Base-by-base conservation (phyloP, 2,888 invertebrate species). In the Prenolepis imparis region DNA sequence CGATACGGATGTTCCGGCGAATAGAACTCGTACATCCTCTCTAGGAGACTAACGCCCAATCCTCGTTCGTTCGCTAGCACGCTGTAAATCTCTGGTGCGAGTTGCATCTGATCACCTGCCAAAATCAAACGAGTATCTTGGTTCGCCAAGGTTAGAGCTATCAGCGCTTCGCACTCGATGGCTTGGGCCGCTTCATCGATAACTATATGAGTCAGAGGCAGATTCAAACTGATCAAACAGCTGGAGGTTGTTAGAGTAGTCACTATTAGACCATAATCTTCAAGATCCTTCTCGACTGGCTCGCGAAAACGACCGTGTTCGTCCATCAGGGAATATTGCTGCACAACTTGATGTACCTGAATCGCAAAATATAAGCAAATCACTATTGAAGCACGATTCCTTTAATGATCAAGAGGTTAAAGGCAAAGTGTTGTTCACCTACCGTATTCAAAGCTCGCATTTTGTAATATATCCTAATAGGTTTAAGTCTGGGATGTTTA, bases 131-230 rank as follows among this genome's bases (percentile, higher is more conserved):
- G 95, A 0, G 98, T 98, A 15, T 95, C 95, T 73, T 96, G 96
- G 85, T 96, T 96, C 3, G 98, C 97, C 82, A 98, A 93, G 0
- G 97, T 96, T 78, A 98, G 93, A 0, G 98, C 98, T 95, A 97
- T 97, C 18, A 98, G 96, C 0, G 97, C 97, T 94, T 98, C 98
- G 95, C 97, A 97, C 94, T 98, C 98, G 95, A 98, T 96, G 0
- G 98, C 97, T 93, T 98, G 98, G 0, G 98, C 98, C 0, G 98
- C 98, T 95, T 98, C 98, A 94, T 98, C 98, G 72, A 98, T 95
- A 82, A 98, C 96, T 86, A 98, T 97, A 94, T 98, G 98, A 0
- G 97, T 97, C 92, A 98, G 97, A 89, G 96, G 96, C 61, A 96
- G 96, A 32, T 97, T 96, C 90, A 98, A 94, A 4, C 96, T 96